These are phyloP conservation scores for Oscheius sp. DNA, from an alignment of 2,888 invertebrate species.

Conservation along the genomic window DNA sequence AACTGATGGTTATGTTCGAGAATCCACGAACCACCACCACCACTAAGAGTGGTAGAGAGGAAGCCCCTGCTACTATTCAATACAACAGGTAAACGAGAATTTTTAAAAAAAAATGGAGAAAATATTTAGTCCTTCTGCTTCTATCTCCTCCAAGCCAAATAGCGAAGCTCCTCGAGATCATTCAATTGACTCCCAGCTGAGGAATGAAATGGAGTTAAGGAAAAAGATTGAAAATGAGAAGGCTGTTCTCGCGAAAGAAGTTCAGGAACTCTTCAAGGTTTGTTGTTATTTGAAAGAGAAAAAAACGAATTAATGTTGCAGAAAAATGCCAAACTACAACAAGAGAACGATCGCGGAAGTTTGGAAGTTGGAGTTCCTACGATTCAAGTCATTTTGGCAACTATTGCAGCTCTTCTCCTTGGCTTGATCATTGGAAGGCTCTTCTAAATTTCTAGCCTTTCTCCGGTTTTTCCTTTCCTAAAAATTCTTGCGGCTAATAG, in stretches of 20 bases:
- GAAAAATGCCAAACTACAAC: constrained; percentile 51
- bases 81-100: constrained; percentile 4
- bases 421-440: constrained; percentile 67
- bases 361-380: constrained; percentile 43
- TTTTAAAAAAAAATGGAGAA: background rate
- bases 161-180: no score
- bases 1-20: constrained; percentile 90
- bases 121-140: constrained; percentile 5
- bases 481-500: background rate
- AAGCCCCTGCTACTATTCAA: constrained; percentile 31
- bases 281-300: background rate
- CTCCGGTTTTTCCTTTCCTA: constrained; percentile 3
- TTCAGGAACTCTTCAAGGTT: constrained; percentile 48
- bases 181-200: constrained; percentile 4
- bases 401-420: constrained; percentile 62
- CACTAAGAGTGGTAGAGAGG: constrained; percentile 3
- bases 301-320: constrained; percentile 24
- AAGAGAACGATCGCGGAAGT: constrained; percentile 33
- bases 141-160: no score
- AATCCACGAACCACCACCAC: constrained; percentile 10
- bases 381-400: constrained; percentile 56
- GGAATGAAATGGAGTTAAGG: constrained; percentile 1
- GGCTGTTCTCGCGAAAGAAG: constrained; percentile 38
- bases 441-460: constrained; percentile 37
- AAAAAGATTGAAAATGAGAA: constrained; percentile 33